These are phyloP conservation scores for Entomobrya multifasciata DNA, from an alignment of 2,888 invertebrate genomes.

Conservation along the genomic window DNA sequence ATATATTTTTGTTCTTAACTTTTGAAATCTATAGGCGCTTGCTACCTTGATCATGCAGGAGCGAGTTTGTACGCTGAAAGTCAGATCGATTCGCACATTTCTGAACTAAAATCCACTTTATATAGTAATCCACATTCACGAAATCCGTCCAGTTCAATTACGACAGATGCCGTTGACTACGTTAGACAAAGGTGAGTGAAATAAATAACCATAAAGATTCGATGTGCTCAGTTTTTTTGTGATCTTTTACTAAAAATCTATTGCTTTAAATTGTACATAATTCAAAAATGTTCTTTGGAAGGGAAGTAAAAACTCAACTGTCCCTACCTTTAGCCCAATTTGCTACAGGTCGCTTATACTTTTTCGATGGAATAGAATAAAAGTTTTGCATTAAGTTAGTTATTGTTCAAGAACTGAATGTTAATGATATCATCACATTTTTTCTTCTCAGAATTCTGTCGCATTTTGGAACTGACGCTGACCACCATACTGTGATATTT, in stretches of 20 bases:
- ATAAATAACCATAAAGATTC: not conserved
- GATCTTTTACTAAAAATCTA: no score
- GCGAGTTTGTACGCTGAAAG: slow-evolving; percentile 90
- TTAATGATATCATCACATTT: not conserved
- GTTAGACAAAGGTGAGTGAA: slow-evolving; percentile 87
- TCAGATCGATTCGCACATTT: slow-evolving; percentile 86
- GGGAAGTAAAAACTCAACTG: no score
- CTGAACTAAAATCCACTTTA: slow-evolving; percentile 87
- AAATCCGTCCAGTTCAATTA: slow-evolving; percentile 87
- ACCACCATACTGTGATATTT: slow-evolving; percentile 93
- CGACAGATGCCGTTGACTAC: slow-evolving; percentile 92
- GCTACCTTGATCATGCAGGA: slow-evolving; percentile 94
- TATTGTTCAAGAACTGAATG: no score
- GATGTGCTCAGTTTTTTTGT: no score
- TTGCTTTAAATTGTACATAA: no score
- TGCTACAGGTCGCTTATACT: no score
- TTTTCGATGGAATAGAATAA: no score
- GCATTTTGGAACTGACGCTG: slow-evolving; percentile 90
- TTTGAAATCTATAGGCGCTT: slow-evolving; percentile 54
- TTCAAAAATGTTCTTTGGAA: no score
- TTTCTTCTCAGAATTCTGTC: slow-evolving; percentile 86
- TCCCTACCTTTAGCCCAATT: no score
- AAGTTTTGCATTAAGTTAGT: no score
- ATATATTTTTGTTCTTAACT: no score
- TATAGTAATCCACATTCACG: slow-evolving; percentile 95